phyloP scores from a whole-genome alignment of 2,113 vertebrate species.

The Regulus satrapa region DNA sequence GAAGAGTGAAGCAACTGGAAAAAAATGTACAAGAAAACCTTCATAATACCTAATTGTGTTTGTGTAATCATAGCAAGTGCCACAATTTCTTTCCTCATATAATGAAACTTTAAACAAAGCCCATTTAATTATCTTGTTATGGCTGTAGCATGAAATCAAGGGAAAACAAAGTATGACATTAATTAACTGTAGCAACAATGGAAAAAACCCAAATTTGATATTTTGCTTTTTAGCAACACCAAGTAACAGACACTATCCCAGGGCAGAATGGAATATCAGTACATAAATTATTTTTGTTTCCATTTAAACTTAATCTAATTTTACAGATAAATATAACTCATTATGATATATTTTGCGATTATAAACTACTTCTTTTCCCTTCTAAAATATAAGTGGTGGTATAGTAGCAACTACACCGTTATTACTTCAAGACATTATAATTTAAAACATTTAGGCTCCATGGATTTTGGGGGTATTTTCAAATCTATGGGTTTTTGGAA shows the following conservation, averaged over 20 bases:
- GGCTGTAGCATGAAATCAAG: background rate
- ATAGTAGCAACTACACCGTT: background rate
- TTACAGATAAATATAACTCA: background rate
- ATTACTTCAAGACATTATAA: background rate
- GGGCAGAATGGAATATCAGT: background rate
- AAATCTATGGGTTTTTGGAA: background rate
- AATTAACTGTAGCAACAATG: background rate
- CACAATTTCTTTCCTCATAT: background rate
- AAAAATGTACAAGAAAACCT: background rate
- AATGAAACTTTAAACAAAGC: background rate
- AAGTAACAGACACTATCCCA: background rate
- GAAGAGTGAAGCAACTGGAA: background rate
- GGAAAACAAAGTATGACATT: background rate
- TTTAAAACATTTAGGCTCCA: background rate
- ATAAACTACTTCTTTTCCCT: background rate
- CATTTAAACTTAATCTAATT: background rate
- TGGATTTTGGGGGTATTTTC: accelerated
- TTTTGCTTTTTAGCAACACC: background rate
- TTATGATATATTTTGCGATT: background rate
- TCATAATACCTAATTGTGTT: background rate
- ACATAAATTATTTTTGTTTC: background rate
- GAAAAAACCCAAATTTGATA: background rate
- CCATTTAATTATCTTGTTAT: background rate
- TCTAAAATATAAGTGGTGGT: background rate
- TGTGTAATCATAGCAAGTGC: background rate